Conservation (phyloP, 2,113 vertebrate genomes). For the Muntiacus muntjak region DNA sequence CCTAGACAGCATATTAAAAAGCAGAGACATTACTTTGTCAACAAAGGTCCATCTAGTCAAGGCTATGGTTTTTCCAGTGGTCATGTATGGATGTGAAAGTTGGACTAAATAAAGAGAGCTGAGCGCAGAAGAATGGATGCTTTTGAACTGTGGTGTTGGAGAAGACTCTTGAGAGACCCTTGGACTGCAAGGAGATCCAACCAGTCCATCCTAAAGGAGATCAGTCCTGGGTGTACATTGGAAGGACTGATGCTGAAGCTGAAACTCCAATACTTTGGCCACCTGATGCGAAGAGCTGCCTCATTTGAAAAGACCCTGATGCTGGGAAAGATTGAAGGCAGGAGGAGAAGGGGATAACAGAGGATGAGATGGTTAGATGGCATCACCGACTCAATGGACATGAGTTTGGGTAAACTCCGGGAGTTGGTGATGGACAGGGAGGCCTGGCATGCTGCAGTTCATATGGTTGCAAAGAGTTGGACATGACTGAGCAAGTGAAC, state of each 20-base stretch:
- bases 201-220: not conserved
- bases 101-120: not conserved
- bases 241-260: not conserved
- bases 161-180: not conserved
- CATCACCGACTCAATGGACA: not conserved
- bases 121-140: fast-evolving
- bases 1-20: not conserved
- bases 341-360: not conserved
- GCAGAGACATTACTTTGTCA: not conserved
- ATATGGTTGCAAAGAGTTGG: fast-evolving
- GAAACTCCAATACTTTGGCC: not conserved
- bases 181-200: not conserved
- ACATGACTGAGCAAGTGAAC: fast-evolving
- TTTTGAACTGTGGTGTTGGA: not conserved
- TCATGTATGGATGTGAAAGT: not conserved
- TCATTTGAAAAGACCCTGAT: not conserved
- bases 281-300: fast-evolving
- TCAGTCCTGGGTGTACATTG: not conserved
- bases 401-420: not conserved
- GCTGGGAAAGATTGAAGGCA: not conserved
- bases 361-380: not conserved
- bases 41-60: not conserved
- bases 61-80: not conserved
- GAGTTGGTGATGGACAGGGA: not conserved
- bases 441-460: not conserved